These are phyloP conservation scores for Promerops cafer DNA, from an alignment of 2,113 vertebrate genomes.

Conservation along the genomic window DNA sequence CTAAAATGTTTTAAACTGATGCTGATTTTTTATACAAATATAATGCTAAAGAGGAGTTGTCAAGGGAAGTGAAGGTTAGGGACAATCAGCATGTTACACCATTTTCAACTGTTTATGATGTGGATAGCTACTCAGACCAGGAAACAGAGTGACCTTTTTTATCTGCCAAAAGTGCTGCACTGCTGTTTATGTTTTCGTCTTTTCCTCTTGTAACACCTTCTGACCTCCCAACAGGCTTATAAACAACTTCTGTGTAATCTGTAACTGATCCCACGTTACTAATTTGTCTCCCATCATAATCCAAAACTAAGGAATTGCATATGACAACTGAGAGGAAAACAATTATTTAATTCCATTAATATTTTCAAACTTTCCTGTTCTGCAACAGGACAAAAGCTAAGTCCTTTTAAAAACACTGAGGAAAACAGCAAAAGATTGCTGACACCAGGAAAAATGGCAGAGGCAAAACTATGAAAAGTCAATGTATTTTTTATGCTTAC, in stretches of 20 bases:
- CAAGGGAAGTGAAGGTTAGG: conserved; percentile 19
- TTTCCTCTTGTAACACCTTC: conserved; percentile 63
- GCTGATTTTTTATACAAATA: neutral
- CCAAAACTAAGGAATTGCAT: neutral
- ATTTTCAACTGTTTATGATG: conserved; percentile 32
- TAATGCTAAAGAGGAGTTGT: neutral
- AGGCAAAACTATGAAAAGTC: neutral
- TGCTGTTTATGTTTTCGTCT: conserved; percentile 56
- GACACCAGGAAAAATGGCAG: neutral
- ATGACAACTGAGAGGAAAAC: neutral
- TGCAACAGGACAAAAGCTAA: conserved; percentile 5
- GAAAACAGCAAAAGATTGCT: conserved; percentile 9
- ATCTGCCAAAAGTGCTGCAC: conserved; percentile 48
- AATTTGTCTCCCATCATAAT: conserved; percentile 13
- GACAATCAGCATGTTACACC: neutral
- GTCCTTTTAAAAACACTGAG: conserved; percentile 14
- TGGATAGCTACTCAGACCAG: conserved; percentile 17
- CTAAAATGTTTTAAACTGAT: neutral
- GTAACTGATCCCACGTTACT: conserved; percentile 11
- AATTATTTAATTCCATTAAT: conserved; percentile 38
- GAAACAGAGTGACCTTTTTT: conserved; percentile 63
- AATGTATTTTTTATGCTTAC: neutral
- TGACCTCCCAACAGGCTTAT: conserved; percentile 49
- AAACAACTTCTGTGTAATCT: conserved; percentile 54
- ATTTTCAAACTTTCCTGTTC: conserved; percentile 42